Base-by-base conservation (phyloP, 2,113 vertebrate genomes). In the Gulo gulo region DNA sequence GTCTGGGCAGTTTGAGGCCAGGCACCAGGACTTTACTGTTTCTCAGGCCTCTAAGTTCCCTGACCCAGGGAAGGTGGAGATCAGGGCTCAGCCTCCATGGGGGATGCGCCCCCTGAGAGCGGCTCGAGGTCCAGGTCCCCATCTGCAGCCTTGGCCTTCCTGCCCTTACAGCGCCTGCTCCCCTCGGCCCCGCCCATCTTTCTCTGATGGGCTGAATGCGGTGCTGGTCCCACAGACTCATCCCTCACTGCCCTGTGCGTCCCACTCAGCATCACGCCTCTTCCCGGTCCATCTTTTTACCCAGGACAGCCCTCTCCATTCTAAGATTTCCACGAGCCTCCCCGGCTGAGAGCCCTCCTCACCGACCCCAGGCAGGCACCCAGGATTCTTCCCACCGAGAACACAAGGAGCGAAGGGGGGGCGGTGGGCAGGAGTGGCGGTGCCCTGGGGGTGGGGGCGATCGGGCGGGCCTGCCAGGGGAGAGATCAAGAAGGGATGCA, bases 391-490 rank as follows among this genome's bases (percentile, higher is more conserved):
- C 21, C 34, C 47, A 15, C 24, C n/a, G 18, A 39, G 0, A 20
- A 11, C 69, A 42, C 67, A 29, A 29, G 82, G 39, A 4, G 26
- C 26, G 50, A 57, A 59, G 15, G 3, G 65, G 24, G 13, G 47
- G 9, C 6, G 2, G 15, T 12, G 57, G 31, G 2, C 29, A 0
- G 8, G 61, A 16, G 42, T 71, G 21, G 31, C 61, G 8, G 1
- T 76, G 50, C 50, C 6, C 50, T 34, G 39, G 36, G 31, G 14
- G 39, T 4, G 39, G 39, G 39, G 39, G 39, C 0, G 6, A 8
- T n/a, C 23, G 12, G 24, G 42, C 31, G 4, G n/a, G 36, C 2
- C 6, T 26, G 4, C 16, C 18, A 1, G 6, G 36, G 76, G 3
- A 21, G 7, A 65, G n/a, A 18, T 23, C 26, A 4, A 4, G 74